phyloP scores from a whole-genome alignment of 2,113 vertebrate species.

The Podiceps cristatus region DNA sequence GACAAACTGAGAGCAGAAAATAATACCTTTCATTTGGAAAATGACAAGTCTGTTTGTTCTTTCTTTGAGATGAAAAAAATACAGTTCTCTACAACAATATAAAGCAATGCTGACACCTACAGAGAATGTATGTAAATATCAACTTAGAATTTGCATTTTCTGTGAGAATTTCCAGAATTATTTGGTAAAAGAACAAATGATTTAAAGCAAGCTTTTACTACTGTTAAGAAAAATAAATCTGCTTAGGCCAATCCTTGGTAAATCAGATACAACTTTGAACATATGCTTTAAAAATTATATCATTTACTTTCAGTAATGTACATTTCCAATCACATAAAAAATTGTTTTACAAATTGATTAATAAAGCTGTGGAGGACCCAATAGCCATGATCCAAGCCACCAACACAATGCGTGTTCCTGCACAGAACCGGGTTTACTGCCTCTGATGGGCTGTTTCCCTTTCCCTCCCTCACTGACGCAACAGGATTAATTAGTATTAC shows the following conservation, averaged over 20 bases:
- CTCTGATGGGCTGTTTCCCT: background rate
- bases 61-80: conserved; percentile 61
- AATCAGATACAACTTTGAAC: background rate
- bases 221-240: background rate
- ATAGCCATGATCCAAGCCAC: background rate
- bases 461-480: background rate
- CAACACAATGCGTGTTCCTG: background rate
- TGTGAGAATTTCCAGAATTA: background rate
- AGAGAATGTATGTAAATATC: conserved; percentile 73
- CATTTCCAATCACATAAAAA: background rate
- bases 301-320: background rate
- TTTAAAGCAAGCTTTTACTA: background rate
- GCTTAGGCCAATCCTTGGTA: background rate
- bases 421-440: background rate
- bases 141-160: conserved; percentile 35
- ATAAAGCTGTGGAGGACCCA: background rate
- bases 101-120: conserved; percentile 81
- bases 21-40: background rate
- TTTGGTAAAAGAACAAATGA: background rate
- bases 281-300: background rate
- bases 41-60: background rate
- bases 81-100: conserved; percentile 20
- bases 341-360: background rate
- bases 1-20: background rate
- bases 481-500: background rate